phyloP scores from a whole-genome alignment of 1,140 invertebrate species.

The Rhyacophila brunnea region DNA sequence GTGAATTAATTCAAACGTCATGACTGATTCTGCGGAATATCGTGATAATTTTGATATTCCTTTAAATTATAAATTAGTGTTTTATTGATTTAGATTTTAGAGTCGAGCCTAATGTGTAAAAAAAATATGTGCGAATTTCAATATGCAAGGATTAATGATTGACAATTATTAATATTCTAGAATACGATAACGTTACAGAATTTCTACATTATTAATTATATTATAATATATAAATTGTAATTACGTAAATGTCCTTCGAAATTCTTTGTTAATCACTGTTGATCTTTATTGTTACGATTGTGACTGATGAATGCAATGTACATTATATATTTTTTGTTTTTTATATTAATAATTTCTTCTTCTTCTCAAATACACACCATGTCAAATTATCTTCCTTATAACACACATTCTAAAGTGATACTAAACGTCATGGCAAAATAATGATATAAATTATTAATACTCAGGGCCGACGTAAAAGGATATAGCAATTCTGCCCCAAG shows the following conservation, averaged over 20 bases:
- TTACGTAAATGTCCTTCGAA: not conserved
- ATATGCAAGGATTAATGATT: not conserved
- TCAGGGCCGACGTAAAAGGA: too few species aligned
- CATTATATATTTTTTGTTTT: too few species aligned
- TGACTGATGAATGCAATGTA: not conserved
- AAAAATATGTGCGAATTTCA: not conserved
- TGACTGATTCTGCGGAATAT: not conserved
- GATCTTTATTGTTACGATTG: not conserved
- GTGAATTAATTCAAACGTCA: not conserved
- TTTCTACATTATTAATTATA: not conserved
- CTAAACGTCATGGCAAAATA: too few species aligned
- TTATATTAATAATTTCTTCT: too few species aligned
- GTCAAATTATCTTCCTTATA: too few species aligned
- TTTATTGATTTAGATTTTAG: not conserved
- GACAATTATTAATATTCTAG: not conserved
- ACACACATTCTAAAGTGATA: too few species aligned
- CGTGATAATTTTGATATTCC: not conserved
- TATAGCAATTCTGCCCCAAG: too few species aligned
- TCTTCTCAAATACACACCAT: too few species aligned
- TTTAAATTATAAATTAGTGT: not conserved
- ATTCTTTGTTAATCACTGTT: not conserved
- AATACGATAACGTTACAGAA: not conserved
- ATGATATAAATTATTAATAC: too few species aligned
- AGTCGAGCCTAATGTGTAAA: not conserved
- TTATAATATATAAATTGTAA: not conserved